Evolutionary conservation across 2,113 vertebrate genomes (phyloP).

Genomic region (Electrona antarctica): DNA sequence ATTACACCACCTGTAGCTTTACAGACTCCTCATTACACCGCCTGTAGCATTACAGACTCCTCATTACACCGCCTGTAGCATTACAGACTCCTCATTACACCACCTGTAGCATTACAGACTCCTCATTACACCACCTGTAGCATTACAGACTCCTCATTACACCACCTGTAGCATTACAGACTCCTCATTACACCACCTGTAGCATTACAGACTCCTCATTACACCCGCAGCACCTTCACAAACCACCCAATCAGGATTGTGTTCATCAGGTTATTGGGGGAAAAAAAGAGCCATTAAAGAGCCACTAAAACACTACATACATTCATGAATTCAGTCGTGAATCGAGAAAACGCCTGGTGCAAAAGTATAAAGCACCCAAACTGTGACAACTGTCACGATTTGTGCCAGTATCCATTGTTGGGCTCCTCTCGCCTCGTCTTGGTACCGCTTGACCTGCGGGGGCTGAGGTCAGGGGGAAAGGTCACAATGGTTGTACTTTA

Average conservation of each 20-base stretch:
- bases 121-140: not conserved
- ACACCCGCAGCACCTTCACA: conserved; percentile 10
- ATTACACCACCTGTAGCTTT: too few species aligned
- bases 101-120: not conserved
- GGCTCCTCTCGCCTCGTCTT: conserved; percentile 65
- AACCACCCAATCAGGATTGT: conserved; percentile 7
- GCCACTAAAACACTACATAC: conserved; percentile 34
- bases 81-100: too few species aligned
- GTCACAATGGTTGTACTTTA: conserved; percentile 22
- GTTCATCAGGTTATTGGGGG: conserved; percentile 11
- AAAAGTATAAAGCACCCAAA: conserved; percentile 11
- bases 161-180: not conserved
- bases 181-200: not conserved
- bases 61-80: too few species aligned
- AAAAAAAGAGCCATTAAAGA: not conserved
- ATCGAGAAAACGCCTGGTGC: conserved; percentile 21
- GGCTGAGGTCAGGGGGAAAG: conserved; percentile 47
- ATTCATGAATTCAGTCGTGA: conserved; percentile 10
- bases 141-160: not conserved
- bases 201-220: not conserved
- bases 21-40: too few species aligned
- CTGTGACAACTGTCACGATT: conserved; percentile 47
- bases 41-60: not conserved
- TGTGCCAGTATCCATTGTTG: conserved; percentile 53
- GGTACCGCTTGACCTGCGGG: conserved; percentile 70